A percentile compares a stretch with the other conserved stretches of the same genome.
Evolutionary conservation across 37 sponge, comb jelly and placozoan genomes (phyloP).

Genomic region (Bolinopsis microptera): DNA sequence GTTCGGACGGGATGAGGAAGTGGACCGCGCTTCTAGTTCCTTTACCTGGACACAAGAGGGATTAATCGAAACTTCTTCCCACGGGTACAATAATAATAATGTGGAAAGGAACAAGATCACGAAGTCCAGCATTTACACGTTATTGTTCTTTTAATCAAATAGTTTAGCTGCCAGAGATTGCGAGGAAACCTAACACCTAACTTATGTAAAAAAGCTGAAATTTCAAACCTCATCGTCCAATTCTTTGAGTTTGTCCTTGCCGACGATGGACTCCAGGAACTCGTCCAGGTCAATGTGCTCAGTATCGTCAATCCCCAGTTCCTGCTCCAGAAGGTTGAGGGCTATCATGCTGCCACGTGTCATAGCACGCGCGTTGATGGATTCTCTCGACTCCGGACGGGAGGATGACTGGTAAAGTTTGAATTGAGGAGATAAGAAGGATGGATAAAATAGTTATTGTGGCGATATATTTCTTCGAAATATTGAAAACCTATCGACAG

Average conservation of each 20-base stretch:
- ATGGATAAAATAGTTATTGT: no score
- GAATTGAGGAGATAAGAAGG: not conserved
- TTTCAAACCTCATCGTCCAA: not conserved
- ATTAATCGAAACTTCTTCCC: not conserved
- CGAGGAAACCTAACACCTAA: not conserved
- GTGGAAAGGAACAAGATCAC: no score
- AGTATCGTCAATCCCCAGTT: constrained; percentile 32
- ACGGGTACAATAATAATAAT: no score
- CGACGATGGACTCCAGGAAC: constrained; percentile 1
- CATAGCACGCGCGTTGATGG: not conserved
- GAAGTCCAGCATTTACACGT: no score
- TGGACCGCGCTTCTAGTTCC: constrained; percentile 29
- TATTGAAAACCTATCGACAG: not conserved
- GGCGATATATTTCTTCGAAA: no score
- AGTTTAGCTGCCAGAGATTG: no score
- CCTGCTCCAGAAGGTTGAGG: constrained; percentile 44
- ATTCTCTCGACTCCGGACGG: not conserved
- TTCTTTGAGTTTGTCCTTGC: constrained; percentile 29
- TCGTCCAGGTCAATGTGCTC: not conserved
- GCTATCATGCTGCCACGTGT: constrained; percentile 50
- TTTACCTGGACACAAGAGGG: not conserved
- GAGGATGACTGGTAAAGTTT: not conserved
- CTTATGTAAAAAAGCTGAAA: not conserved
- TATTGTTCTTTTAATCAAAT: no score
- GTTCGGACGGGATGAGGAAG: not conserved